Percentiles rank a stretch among this genome's conserved stretches.
Conservation (phyloP, 2,888 invertebrate genomes). For the Andricus quercusramuli region DNA sequence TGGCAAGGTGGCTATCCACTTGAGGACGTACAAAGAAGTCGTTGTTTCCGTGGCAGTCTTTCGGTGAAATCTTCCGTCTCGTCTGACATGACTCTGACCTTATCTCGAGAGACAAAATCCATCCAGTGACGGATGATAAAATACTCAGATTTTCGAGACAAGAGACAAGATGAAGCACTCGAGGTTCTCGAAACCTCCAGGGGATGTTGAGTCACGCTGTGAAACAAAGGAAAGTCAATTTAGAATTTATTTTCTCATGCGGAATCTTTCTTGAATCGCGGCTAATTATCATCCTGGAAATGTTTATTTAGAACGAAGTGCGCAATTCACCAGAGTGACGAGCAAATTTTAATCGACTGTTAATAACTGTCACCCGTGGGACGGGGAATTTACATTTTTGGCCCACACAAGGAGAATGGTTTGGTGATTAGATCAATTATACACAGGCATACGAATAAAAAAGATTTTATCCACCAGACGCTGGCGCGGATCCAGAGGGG, state of each 20-base stretch:
- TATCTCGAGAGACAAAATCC: conserved; percentile 29
- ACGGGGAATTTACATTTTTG: neutral
- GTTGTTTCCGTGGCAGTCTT: conserved; percentile 56
- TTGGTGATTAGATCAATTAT: too few relatives aligned
- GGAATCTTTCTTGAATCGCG: conserved; percentile 3
- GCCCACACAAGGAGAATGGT: neutral
- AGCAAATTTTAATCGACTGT: neutral
- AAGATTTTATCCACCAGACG: too few relatives aligned
- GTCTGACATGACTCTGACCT: conserved; percentile 23
- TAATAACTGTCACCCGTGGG: neutral
- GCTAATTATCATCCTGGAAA: conserved; percentile 6
- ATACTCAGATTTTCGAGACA: conserved; percentile 9
- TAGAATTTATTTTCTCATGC: conserved; percentile 1
- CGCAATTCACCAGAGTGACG: neutral
- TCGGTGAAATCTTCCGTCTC: conserved; percentile 31
- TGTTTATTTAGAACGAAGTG: conserved; percentile 8
- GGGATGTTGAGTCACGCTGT: neutral
- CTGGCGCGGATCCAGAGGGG: too few relatives aligned
- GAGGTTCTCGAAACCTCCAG: neutral
- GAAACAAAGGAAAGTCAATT: conserved; percentile 26
- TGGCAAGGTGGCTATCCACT: conserved; percentile 46
- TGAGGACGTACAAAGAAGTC: conserved; percentile 54
- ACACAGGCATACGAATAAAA: too few relatives aligned
- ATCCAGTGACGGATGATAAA: neutral
- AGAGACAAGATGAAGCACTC: neutral